Evolutionary conservation across 30 jellyfish, hydroid and myxozoan genomes (phyloP).

Genomic region (Nemopilema nomurai): DNA sequence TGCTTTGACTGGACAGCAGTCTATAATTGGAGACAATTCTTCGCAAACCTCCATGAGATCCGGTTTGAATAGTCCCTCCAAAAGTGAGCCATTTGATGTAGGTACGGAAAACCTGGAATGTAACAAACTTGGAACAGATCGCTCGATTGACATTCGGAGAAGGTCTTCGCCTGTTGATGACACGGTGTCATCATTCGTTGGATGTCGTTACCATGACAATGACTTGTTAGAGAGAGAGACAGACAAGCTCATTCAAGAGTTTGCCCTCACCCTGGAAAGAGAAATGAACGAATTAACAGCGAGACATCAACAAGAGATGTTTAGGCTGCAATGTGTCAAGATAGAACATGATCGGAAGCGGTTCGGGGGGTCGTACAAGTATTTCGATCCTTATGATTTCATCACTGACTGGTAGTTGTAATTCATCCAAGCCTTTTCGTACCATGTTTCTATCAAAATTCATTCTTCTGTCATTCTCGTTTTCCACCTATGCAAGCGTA

Average conservation of each 20-base stretch:
- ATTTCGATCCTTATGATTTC: conserved; percentile 25
- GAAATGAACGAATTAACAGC: neutral
- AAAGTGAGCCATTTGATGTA: neutral
- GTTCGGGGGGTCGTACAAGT: conserved; percentile 24
- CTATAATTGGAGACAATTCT: neutral
- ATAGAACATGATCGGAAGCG: neutral
- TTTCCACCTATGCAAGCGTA: too few relatives aligned
- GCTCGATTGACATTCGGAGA: neutral
- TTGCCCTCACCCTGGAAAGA: conserved; percentile 30
- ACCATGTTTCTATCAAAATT: too few relatives aligned
- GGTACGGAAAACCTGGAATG: neutral
- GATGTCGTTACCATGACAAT: conserved; percentile 26
- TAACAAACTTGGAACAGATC: neutral
- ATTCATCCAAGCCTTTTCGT: neutral
- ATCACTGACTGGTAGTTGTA: conserved; percentile 28
- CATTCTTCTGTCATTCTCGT: neutral
- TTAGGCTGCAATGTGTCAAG: neutral
- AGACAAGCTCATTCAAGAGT: conserved; percentile 1
- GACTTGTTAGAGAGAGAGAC: conserved; percentile 29
- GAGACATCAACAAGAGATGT: conserved; percentile 17
- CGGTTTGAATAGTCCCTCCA: neutral
- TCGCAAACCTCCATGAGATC: neutral
- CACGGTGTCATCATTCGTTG: neutral
- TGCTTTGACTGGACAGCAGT: neutral
- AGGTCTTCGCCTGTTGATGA: conserved; percentile 2